phyloP scores from a whole-genome alignment of 37 sponge, comb jelly and placozoan species.

The Petrosia ficiformis region DNA sequence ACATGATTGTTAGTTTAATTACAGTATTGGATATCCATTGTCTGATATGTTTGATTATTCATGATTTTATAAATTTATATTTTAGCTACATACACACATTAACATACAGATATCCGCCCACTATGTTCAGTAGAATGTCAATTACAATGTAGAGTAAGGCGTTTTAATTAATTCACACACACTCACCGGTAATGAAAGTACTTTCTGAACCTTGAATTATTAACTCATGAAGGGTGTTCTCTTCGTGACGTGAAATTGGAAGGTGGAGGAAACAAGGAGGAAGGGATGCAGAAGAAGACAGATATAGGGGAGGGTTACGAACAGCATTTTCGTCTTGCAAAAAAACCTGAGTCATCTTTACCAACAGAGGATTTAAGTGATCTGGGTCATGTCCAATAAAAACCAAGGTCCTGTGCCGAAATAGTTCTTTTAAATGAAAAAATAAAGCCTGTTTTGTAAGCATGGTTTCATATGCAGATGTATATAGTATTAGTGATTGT shows the following conservation, averaged over 20 bases:
- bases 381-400: background rate
- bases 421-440: background rate
- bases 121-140: too few relatives aligned
- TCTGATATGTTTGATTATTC: too few relatives aligned
- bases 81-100: too few relatives aligned
- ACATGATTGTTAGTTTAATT: too few relatives aligned
- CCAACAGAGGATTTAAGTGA: conserved; percentile 2
- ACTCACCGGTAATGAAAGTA: too few relatives aligned
- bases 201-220: conserved; percentile 2
- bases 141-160: too few relatives aligned
- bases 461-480: background rate
- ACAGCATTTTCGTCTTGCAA: background rate
- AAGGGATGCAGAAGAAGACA: background rate
- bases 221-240: background rate
- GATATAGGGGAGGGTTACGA: background rate
- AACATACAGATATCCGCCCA: too few relatives aligned
- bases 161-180: too few relatives aligned
- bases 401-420: background rate
- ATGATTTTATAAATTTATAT: too few relatives aligned
- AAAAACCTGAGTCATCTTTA: background rate
- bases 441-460: background rate
- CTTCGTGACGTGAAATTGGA: background rate
- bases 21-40: too few relatives aligned
- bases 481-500: conserved; percentile 10
- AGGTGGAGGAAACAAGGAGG: background rate